phyloP scores from a whole-genome alignment of 37 sponge, comb jelly and placozoan genomes.

The Amphimedon queenslandica region DNA sequence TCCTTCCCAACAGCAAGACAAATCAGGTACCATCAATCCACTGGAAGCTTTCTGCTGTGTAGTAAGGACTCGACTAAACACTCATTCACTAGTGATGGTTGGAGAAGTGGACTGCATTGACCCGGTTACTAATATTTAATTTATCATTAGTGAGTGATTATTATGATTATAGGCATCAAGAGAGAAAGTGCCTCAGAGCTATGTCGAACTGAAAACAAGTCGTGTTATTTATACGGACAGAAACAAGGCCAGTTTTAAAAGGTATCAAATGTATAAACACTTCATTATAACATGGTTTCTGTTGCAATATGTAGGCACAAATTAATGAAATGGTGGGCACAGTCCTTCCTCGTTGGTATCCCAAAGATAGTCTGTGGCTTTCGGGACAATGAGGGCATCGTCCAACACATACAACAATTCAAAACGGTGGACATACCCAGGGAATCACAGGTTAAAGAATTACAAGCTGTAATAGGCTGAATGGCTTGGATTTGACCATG shows the following conservation, averaged over 20 bases:
- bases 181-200: constrained; percentile 53
- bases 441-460: constrained; percentile 48
- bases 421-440: constrained; percentile 68
- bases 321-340: constrained; percentile 86
- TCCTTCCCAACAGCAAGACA: neutral
- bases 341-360: constrained; percentile 80
- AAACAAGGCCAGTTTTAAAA: constrained; percentile 68
- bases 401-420: constrained; percentile 58
- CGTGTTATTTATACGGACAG: constrained; percentile 64
- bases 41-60: constrained; percentile 61
- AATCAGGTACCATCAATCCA: constrained; percentile 44
- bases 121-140: constrained; percentile 3
- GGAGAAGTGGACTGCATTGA: constrained; percentile 83
- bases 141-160: neutral
- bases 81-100: constrained; percentile 78
- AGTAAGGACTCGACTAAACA: constrained; percentile 66
- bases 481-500: neutral
- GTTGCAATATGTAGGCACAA: constrained; percentile 60
- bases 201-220: constrained; percentile 84
- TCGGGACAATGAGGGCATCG: constrained; percentile 78
- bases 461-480: neutral
- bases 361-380: constrained; percentile 84
- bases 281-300: no score
- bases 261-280: constrained; percentile 20
- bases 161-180: constrained; percentile 5